Evolutionary conservation across 2,113 vertebrate genomes (phyloP).

Genomic region (Laticauda laticaudata): DNA sequence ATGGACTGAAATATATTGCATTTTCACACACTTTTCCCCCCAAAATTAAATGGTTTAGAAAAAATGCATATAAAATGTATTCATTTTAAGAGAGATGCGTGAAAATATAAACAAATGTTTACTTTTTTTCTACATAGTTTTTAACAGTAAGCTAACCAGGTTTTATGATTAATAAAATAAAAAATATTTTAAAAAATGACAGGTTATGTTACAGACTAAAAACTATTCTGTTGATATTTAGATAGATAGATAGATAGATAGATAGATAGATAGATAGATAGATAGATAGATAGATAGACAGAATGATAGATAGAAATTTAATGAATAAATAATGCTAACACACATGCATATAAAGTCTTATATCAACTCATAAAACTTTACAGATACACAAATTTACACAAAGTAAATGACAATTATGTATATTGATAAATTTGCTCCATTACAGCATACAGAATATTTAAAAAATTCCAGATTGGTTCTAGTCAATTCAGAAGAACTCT

Average conservation of each 20-base stretch:
- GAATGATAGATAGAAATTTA: background rate
- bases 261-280: too few species aligned
- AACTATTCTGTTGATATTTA: background rate
- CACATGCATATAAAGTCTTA: background rate
- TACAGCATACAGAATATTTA: background rate
- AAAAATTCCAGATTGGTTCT: background rate
- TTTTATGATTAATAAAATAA: background rate
- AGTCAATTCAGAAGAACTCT: background rate
- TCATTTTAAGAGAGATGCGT: background rate
- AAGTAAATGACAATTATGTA: background rate
- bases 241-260: too few species aligned
- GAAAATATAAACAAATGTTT: background rate
- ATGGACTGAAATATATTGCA: background rate
- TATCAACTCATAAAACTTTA: background rate
- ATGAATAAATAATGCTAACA: background rate
- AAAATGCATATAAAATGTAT: background rate
- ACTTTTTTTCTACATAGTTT: background rate
- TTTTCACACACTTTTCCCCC: background rate
- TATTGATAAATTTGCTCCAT: background rate
- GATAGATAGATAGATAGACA: too few species aligned
- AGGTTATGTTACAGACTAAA: background rate
- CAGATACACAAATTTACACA: background rate
- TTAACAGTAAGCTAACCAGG: background rate
- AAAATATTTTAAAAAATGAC: background rate
- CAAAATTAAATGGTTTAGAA: background rate